Evolutionary conservation across 2,888 invertebrate genomes (phyloP).

Genomic region (Steinernema scapterisci): DNA sequence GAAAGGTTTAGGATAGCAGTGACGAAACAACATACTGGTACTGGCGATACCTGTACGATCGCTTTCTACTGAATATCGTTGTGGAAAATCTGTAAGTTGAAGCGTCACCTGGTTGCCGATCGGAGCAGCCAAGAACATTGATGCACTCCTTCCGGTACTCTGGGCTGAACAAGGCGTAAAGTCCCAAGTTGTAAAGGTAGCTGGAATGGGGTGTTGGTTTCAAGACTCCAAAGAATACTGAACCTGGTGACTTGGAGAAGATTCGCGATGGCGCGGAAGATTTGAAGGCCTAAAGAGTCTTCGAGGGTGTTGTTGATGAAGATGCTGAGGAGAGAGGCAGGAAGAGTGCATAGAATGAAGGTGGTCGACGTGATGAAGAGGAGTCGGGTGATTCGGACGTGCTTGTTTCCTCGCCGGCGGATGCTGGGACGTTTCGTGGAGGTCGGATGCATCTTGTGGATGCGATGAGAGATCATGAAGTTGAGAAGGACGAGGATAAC

Average conservation of each 20-base stretch:
- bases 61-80: slow-evolving; percentile 15
- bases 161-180: slow-evolving; percentile 60
- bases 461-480: slow-evolving; percentile 54
- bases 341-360: slow-evolving; percentile 70
- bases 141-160: slow-evolving; percentile 62
- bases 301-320: slow-evolving; percentile 65
- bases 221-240: not conserved
- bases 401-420: slow-evolving; percentile 42
- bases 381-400: slow-evolving; percentile 45
- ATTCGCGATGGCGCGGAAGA: slow-evolving; percentile 71
- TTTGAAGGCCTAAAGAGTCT: slow-evolving; percentile 63
- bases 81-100: slow-evolving; percentile 53
- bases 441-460: slow-evolving; percentile 46
- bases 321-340: slow-evolving; percentile 69
- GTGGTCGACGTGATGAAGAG: slow-evolving; percentile 70
- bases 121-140: slow-evolving; percentile 49
- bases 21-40: too few species aligned
- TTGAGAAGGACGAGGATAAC: slow-evolving; percentile 57
- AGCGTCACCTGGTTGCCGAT: slow-evolving; percentile 48
- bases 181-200: slow-evolving; percentile 70
- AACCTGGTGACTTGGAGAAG: slow-evolving; percentile 70
- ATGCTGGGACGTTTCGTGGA: slow-evolving; percentile 35
- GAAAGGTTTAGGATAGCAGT: not conserved
- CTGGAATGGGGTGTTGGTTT: slow-evolving; percentile 38
- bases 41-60: slow-evolving; percentile 13